Evolutionary conservation across 2,888 invertebrate species (phyloP), one percentile per base, ranked within the genome.

Genomic region (Petrolisthes cinctipes): DNA sequence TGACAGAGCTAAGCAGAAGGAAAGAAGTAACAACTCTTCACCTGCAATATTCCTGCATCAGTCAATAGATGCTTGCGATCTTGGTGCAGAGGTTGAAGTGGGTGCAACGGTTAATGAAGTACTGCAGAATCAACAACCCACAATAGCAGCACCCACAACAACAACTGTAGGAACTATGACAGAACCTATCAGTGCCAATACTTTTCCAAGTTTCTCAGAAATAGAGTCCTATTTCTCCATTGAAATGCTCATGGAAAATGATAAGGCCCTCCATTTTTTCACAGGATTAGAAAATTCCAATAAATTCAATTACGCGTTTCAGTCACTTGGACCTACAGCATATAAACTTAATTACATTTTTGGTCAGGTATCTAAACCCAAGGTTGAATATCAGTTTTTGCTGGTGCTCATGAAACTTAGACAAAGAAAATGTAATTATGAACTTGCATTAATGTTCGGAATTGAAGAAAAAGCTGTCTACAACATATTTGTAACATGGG

Each of bases 401-500:
- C 17, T 61, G 17, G 61, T 61, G 9, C 9, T 61, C 11, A 61
- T 61, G 61, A 61, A 61, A 61, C 61, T 61, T n/a, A 73, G 23
- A n/a, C 73, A 73, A n/a, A 73, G 20, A 1, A 73, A 73, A 73
- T 11, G 17, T 17, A 73, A 73, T n/a, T 73, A 17, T 73, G 73
- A 73, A 73, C 73, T 73, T 73, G 73, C 17, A 73, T 11, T 17
- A 73, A 17, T 73, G n/a, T 73, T 73, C 73, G 73, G 73, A 73
- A n/a, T 73, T 11, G 11, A 11, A 17, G 73, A 73, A n/a, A 73
- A 73, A n/a, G 73, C 9, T 73, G 73, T 73, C 20, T 73, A 9
- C 11, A 73, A 73, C 73, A 73, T 73, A 73, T 73, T 73, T 73
- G 20, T 73, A 9, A 73, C 73, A 17, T 73, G 73, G 73, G 73